Conservation (phyloP, 2,797 vertebrate species). For the Periophthalmus magnuspinnatus region DNA sequence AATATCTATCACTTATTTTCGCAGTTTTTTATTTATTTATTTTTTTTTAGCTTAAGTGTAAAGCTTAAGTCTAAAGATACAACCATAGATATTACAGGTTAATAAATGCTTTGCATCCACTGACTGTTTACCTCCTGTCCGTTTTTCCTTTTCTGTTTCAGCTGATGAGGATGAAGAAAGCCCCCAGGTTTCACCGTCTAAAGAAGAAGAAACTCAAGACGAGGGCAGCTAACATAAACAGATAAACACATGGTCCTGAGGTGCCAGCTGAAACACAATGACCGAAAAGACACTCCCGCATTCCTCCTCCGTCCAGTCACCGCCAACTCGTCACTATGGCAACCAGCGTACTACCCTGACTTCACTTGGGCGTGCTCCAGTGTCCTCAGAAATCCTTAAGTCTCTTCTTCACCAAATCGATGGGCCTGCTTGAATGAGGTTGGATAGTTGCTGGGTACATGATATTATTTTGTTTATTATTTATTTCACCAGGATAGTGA, state of each 20-base stretch:
- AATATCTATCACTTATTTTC: not conserved
- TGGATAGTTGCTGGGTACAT: slow-evolving; percentile 3
- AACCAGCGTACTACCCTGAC: slow-evolving; percentile 16
- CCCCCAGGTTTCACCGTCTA: slow-evolving; percentile 38
- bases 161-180: slow-evolving; percentile 51
- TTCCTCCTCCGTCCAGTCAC: slow-evolving; percentile 14
- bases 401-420: slow-evolving; percentile 18
- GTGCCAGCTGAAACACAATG: slow-evolving; percentile 21
- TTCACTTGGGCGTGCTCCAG: slow-evolving; percentile 19
- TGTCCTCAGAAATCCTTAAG: slow-evolving; percentile 32
- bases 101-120: not conserved
- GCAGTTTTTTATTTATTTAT: too few relatives aligned
- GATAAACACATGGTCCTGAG: slow-evolving; percentile 4
- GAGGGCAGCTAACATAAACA: slow-evolving; percentile 42
- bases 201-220: slow-evolving; percentile 55
- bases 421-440: slow-evolving; percentile 11
- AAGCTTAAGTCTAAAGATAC: not conserved
- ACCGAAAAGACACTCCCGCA: slow-evolving; percentile 20
- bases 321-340: slow-evolving; percentile 25
- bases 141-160: slow-evolving; percentile 24
- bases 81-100: too few relatives aligned
- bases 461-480: not conserved
- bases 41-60: not conserved
- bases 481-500: too few relatives aligned
- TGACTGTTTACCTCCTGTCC: not conserved